Percentiles rank a stretch among this genome's conserved stretches.
These are phyloP conservation scores for Ormyrus labotus DNA, from an alignment of 2,888 invertebrate genomes.

Conservation along the genomic window DNA sequence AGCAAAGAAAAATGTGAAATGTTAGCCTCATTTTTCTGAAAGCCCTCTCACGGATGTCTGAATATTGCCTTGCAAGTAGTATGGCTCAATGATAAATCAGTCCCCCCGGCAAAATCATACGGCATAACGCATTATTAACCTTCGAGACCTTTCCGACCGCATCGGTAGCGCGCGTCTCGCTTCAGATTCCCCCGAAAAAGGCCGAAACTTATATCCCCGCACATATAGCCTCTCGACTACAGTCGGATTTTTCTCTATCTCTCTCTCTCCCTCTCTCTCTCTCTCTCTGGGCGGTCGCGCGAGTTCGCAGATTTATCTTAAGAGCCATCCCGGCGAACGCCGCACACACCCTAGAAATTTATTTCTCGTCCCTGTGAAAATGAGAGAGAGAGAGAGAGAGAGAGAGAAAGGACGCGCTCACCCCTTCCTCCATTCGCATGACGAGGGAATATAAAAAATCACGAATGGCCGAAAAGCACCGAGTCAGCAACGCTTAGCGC, in stretches of 20 bases:
- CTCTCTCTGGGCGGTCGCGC: too few relatives aligned
- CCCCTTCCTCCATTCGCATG: slow-evolving; percentile 30
- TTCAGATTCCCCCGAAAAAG: neutral
- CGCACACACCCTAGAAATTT: slow-evolving; percentile 39
- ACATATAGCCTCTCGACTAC: too few relatives aligned
- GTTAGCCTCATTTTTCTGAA: neutral
- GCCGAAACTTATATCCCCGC: neutral
- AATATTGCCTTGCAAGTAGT: neutral
- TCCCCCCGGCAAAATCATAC: slow-evolving; percentile 6
- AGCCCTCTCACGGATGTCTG: neutral
- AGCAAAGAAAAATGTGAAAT: neutral
- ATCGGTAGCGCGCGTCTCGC: neutral
- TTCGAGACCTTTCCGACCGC: slow-evolving; percentile 12
- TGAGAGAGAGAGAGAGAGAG: slow-evolving; percentile 2
- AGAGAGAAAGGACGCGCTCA: slow-evolving; percentile 7
- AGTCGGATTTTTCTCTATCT: too few relatives aligned
- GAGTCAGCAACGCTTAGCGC: slow-evolving; percentile 50
- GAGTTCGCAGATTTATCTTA: slow-evolving; percentile 43
- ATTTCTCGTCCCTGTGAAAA: slow-evolving; percentile 37
- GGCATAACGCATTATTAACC: slow-evolving; percentile 43
- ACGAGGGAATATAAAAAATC: slow-evolving; percentile 51
- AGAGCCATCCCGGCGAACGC: slow-evolving; percentile 20
- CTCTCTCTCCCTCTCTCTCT: too few relatives aligned
- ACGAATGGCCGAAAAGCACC: slow-evolving; percentile 44
- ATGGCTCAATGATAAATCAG: slow-evolving; percentile 11